Evolutionary conservation across 2,113 vertebrate species (phyloP), one percentile per base, ranked within the genome.

Genomic region (Apodemus speciosus): DNA sequence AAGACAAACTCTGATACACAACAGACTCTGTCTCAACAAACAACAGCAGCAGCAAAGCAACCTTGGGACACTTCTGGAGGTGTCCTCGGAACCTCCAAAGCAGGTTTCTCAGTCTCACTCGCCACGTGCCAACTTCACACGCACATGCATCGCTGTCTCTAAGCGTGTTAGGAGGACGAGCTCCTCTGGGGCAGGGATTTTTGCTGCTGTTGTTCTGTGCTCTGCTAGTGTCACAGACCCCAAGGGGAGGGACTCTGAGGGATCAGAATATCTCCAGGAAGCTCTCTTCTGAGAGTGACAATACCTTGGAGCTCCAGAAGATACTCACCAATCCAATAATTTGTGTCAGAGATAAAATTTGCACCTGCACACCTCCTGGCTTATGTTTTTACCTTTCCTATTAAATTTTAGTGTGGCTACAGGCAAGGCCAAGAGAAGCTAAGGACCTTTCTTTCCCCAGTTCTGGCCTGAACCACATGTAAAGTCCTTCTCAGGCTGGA

Each of bases 111-210:
- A 62, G 40, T 23, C 58, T 85, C 83, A 51, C 5, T n/a, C 21
- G 11, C 27, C 51, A 75, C 80, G 66, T 15, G 25, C 46, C 43
- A 15, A 27, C 23, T 84, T 72, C 23, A 90, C 68, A 43, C 0
- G 3, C 8, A 25, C 46, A 0, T 8, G 1, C 60, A 23, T 73
- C 71, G 58, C n/a, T 73, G 38, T 43, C 40, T 68, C 38, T 38
- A 25, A 43, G 71, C 20, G 6, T 49, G 14, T 38, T 15, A 76
- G 0, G 46, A 68, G 68, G 51, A 8, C 6, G 25, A 69, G 69
- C 27, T 60, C 23, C 0, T 1, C 0, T 5, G 35, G 23, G 8
- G 49, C n/a, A 53, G 69, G n/a, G 16, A 9, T 0, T 84, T 75
- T 58, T 32, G 27, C 9, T 56, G 51, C 3, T 27, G 60, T 8